Evolutionary conservation across 2,888 invertebrate species (phyloP).

Genomic region (Eucriotettix oculatus): DNA sequence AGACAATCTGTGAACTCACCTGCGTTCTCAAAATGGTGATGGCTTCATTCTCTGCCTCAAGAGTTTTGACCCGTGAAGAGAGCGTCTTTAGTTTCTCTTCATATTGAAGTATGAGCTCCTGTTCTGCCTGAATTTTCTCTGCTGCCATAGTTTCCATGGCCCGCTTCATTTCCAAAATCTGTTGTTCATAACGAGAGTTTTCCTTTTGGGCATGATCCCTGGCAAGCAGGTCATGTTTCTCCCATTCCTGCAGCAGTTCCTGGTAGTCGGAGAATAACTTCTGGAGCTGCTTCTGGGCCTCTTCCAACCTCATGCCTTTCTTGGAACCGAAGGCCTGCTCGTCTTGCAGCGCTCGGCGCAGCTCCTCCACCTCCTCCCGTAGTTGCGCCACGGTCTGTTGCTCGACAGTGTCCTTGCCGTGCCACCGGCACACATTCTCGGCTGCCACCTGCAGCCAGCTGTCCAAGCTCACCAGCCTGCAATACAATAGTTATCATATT

Average conservation of each 20-base stretch:
- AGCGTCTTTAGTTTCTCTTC: too few species aligned
- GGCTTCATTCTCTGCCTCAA: too few species aligned
- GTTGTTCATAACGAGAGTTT: too few species aligned
- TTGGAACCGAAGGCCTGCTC: constrained; percentile 3
- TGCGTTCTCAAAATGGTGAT: too few species aligned
- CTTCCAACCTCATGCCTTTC: constrained; percentile 26
- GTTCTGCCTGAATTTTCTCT: too few species aligned
- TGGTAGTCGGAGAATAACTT: constrained; percentile 32
- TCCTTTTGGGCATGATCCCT: too few species aligned
- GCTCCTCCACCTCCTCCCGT: constrained; percentile 4
- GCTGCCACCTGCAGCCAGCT: constrained; percentile 7
- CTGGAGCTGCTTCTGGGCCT: constrained; percentile 29
- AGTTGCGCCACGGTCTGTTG: not conserved
- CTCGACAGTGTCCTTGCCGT: not conserved
- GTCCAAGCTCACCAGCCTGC: not conserved
- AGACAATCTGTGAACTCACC: too few species aligned
- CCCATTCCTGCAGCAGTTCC: constrained; percentile 23
- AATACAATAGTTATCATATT: too few species aligned
- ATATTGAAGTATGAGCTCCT: too few species aligned
- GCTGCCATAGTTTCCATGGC: too few species aligned
- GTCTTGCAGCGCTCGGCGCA: constrained; percentile 4
- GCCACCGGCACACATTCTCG: constrained; percentile 1
- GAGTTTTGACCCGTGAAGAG: too few species aligned
- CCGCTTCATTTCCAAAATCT: too few species aligned
- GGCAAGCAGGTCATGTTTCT: not conserved